These are phyloP conservation scores for Xiphias gladius DNA, from an alignment of 2,113 vertebrate genomes.

Conservation along the genomic window DNA sequence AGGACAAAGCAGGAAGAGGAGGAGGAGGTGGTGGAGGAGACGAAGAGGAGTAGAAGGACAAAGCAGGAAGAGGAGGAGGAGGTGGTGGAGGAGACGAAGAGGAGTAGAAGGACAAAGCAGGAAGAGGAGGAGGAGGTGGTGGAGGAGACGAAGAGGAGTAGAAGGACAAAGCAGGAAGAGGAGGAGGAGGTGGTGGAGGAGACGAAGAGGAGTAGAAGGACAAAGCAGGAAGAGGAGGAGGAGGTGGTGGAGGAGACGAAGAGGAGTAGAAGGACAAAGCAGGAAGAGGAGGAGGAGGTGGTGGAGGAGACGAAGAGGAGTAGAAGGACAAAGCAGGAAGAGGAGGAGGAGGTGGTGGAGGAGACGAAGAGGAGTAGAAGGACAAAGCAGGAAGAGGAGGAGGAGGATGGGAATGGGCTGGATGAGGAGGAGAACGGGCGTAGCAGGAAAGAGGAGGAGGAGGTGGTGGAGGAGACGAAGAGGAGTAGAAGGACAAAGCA, in stretches of 20 bases:
- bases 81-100: constrained; percentile 15
- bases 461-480: constrained; percentile 14
- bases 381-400: too few relatives aligned
- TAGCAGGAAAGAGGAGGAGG: not conserved
- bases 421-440: constrained; percentile 23
- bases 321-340: constrained; percentile 27
- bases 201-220: constrained; percentile 16
- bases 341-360: constrained; percentile 27
- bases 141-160: constrained; percentile 26
- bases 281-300: not conserved
- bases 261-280: not conserved
- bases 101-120: constrained; percentile 29
- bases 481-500: constrained; percentile 29
- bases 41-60: constrained; percentile 5
- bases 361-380: too few relatives aligned
- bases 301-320: constrained; percentile 15
- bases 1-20: constrained; percentile 33
- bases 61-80: not conserved
- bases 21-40: constrained; percentile 27
- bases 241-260: constrained; percentile 24
- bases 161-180: not conserved
- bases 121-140: constrained; percentile 18
- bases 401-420: constrained; percentile 9
- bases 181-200: constrained; percentile 10
- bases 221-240: constrained; percentile 30